These are phyloP conservation scores for Clytia hemisphaerica DNA, from an alignment of 30 jellyfish, hydroid and myxozoan species.

Conservation along the genomic window DNA sequence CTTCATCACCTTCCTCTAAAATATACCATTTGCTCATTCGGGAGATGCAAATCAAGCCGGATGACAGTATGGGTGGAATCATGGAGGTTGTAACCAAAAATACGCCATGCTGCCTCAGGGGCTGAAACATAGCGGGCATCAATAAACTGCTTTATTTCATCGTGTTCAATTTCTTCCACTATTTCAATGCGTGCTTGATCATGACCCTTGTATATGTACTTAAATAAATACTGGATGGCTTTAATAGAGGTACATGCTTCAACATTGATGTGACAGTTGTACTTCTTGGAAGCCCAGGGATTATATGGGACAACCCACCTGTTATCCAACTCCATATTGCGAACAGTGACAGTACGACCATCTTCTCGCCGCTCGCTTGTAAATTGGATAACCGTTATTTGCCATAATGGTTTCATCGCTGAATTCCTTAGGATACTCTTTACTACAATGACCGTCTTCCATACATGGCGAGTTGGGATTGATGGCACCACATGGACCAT, in stretches of 20 bases:
- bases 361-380: slow-evolving; percentile 40
- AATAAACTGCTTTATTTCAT: too few species aligned
- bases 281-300: slow-evolving; percentile 30
- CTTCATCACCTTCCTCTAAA: slow-evolving; percentile 54
- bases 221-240: slow-evolving; percentile 33
- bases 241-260: slow-evolving; percentile 37
- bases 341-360: slow-evolving; percentile 10
- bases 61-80: slow-evolving; percentile 27
- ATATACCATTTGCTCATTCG: slow-evolving; percentile 29
- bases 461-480: too few species aligned
- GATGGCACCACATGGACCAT: too few species aligned
- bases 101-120: slow-evolving; percentile 57
- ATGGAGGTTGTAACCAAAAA: slow-evolving; percentile 25
- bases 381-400: slow-evolving; percentile 58
- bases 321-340: slow-evolving; percentile 27
- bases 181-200: too few species aligned
- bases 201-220: too few species aligned
- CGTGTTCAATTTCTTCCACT: too few species aligned
- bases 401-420: slow-evolving; percentile 7
- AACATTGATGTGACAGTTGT: slow-evolving; percentile 41
- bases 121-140: slow-evolving; percentile 44
- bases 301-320: slow-evolving; percentile 61
- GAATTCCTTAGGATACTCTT: slow-evolving; percentile 13
- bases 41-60: slow-evolving; percentile 59
- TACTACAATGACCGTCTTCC: too few species aligned